Base-by-base conservation (phyloP, 2,888 invertebrate species). In the Trissonchulus sp. region DNA sequence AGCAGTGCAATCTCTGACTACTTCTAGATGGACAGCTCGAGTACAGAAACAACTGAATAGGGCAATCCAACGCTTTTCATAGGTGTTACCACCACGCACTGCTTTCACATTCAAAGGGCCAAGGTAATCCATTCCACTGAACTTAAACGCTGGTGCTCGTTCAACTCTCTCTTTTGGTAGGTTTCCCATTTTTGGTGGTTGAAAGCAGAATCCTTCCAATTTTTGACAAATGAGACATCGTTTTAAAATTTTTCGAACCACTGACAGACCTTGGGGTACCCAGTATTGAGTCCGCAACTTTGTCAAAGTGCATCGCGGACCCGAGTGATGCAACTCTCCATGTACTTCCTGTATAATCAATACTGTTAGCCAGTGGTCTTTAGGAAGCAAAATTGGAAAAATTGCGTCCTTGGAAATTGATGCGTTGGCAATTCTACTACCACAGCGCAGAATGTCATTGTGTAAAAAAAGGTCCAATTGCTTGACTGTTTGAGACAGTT, bases 31-130 rank as follows among this genome's bases (percentile, higher is more conserved):
- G 1, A 85, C 78, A 0, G 82, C 81, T n/a, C 84, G 77, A 38
- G 84, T 85, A 0, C 84, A 79, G 0, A 85, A 83, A 80, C 85
- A 86, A 0, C 85, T 85, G 75, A 82, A 83, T 2, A 86, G 63
- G 23, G 79, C 78, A n/a, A 86, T 79, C 81, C 82, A 85, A 1
- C 63, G 36, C 63, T 81, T 81, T n/a, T n/a, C n/a, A n/a, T n/a
- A n/a, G 8, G 36, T n/a, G 1, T 77, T 80, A 68, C 83, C 82
- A 23, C 75, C 36, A n/a, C 34, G 28, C 18, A 79, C 76, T n/a
- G 75, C 78, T 74, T 77, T 81, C 15, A 84, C 75, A 36, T 74
- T 77, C 18, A 86, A 65, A 0, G 86, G 85, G 0, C 86, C 86
- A 1, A 82, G 81, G 60, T 85, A 79, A 77, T 85, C 85, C 0